Conservation (phyloP, 2,113 vertebrate genomes). For the Trochalopteron elliotii region DNA sequence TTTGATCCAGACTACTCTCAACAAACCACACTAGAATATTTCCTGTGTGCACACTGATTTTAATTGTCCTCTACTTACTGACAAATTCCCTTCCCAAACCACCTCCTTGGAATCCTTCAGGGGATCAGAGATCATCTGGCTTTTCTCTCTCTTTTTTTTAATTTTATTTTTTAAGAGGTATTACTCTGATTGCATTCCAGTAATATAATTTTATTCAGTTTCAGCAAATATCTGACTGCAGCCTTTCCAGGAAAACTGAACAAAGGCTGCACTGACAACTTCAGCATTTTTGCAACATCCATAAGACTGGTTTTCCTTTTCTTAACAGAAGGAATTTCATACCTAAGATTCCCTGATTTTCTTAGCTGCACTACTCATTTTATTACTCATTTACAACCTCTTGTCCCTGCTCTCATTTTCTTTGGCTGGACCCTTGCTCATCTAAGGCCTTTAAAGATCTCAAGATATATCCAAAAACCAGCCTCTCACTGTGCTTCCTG, state of each 20-base stretch:
- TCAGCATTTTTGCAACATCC: background rate
- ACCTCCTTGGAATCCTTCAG: background rate
- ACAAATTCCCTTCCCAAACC: background rate
- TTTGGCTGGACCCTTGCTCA: background rate
- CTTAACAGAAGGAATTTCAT: background rate
- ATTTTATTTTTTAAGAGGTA: background rate
- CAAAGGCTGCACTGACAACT: background rate
- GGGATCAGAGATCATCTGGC: background rate
- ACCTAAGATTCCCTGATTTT: background rate
- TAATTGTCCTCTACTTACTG: background rate
- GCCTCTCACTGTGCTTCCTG: background rate
- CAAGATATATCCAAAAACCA: background rate
- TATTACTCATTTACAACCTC: background rate
- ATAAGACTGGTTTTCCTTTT: background rate
- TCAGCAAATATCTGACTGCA: background rate
- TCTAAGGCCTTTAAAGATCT: background rate
- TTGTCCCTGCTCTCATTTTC: background rate
- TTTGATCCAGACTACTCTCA: background rate
- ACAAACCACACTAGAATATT: background rate
- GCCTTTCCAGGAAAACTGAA: background rate
- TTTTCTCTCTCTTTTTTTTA: background rate
- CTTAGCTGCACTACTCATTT: background rate
- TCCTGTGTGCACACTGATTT: background rate
- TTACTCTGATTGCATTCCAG: background rate
- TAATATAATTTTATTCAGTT: background rate